These are phyloP conservation scores for Drosophila borborema DNA, from an alignment of 2,888 invertebrate species.

Conservation along the genomic window DNA sequence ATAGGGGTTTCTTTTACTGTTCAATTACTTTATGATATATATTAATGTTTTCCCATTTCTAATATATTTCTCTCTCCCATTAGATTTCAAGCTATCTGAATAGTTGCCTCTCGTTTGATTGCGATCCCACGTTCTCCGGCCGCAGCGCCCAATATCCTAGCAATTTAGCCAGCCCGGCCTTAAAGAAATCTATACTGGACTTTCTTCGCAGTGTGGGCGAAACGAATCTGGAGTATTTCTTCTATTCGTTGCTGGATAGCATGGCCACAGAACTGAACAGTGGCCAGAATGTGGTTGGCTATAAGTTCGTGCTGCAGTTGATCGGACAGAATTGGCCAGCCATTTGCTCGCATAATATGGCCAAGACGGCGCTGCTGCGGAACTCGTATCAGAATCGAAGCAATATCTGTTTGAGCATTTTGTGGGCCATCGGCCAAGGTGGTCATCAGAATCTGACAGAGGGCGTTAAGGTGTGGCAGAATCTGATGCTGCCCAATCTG, in stretches of 20 bases:
- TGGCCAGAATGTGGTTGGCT: conserved; percentile 87
- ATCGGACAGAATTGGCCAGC: conserved; percentile 89
- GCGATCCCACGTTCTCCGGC: conserved; percentile 81
- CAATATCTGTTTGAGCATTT: conserved; percentile 89
- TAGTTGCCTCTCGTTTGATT: conserved; percentile 74
- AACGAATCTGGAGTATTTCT: conserved; percentile 89
- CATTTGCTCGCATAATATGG: conserved; percentile 87
- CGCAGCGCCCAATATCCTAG: conserved; percentile 81
- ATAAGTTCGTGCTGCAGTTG: conserved; percentile 90
- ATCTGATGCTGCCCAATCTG: conserved; percentile 90
- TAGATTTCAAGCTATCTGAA: conserved; percentile 81
- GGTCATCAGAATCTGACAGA: conserved; percentile 88
- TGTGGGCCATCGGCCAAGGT: conserved; percentile 92
- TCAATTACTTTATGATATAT: neutral
- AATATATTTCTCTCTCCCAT: neutral
- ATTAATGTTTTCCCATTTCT: neutral
- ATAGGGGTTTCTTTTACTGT: no score
- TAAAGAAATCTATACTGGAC: conserved; percentile 70
- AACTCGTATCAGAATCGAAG: conserved; percentile 92
- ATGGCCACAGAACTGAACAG: conserved; percentile 91
- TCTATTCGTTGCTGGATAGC: conserved; percentile 89
- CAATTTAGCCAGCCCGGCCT: conserved; percentile 69
- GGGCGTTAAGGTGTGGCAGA: conserved; percentile 91
- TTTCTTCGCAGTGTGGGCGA: conserved; percentile 87
- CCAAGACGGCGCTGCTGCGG: conserved; percentile 88